These are phyloP conservation scores for Zaprionus bogoriensis DNA, from an alignment of 2,888 invertebrate genomes.

Conservation along the genomic window DNA sequence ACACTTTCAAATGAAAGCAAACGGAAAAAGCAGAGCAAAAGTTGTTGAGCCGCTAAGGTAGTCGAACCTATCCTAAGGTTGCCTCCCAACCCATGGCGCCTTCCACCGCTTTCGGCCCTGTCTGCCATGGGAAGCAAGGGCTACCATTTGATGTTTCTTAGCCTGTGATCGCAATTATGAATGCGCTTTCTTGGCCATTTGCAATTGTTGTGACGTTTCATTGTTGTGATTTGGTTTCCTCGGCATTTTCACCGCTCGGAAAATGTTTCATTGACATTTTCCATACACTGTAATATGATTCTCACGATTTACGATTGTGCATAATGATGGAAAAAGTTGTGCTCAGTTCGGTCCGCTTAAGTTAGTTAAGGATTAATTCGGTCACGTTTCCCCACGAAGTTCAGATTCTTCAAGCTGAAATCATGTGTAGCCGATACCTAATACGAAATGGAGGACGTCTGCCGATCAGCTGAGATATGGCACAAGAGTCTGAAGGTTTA, in stretches of 20 bases:
- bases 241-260: conserved; percentile 27
- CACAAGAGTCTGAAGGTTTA: neutral
- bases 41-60: conserved; percentile 47
- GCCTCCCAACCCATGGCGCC: neutral
- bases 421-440: too few relatives aligned
- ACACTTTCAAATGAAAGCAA: conserved; percentile 47
- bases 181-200: conserved; percentile 35
- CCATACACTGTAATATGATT: neutral
- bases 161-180: conserved; percentile 45
- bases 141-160: conserved; percentile 21
- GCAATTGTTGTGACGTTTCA: conserved; percentile 16
- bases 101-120: neutral
- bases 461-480: neutral
- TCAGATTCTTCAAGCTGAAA: too few relatives aligned
- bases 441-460: too few relatives aligned
- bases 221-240: neutral
- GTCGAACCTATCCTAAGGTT: conserved; percentile 5
- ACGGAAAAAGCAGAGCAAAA: conserved; percentile 38
- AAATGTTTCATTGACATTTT: conserved; percentile 18
- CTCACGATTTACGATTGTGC: neutral
- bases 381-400: neutral
- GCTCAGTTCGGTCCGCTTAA: neutral
- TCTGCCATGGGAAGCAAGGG: conserved; percentile 18
- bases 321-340: neutral
- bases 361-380: neutral